Conservation (phyloP, 2,113 vertebrate species). For the Sciurus niger region DNA sequence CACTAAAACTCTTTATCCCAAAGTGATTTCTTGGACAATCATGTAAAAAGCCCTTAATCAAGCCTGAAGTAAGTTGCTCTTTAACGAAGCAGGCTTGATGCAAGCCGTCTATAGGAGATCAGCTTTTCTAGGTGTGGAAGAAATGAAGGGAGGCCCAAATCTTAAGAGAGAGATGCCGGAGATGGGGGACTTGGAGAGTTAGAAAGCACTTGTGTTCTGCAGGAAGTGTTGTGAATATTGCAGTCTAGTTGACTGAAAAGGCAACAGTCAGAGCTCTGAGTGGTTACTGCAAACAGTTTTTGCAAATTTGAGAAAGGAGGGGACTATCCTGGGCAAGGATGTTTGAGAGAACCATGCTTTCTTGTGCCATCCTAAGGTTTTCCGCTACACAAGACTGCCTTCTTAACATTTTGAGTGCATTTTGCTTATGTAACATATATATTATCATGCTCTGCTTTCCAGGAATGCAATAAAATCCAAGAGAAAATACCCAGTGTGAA, state of each 20-base stretch:
- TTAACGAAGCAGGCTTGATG: neutral
- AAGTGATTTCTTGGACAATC: conserved; percentile 37
- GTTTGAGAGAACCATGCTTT: neutral
- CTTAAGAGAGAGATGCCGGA: neutral
- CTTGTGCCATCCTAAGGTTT: neutral
- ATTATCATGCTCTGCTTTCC: neutral
- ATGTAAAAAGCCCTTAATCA: neutral
- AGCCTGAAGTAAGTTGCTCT: neutral
- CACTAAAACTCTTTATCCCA: neutral
- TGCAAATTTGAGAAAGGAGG: neutral
- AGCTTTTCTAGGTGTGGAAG: neutral
- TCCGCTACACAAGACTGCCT: accelerated
- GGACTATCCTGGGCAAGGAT: too few relatives aligned
- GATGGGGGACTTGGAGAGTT: neutral
- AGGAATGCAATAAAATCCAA: neutral
- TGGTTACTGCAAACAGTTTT: neutral
- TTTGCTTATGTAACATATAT: neutral
- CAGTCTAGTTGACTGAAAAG: neutral
- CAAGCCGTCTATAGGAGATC: neutral
- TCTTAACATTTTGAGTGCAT: neutral
- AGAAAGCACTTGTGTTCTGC: neutral
- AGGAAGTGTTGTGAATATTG: neutral
- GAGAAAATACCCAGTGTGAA: neutral
- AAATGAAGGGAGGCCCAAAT: neutral
- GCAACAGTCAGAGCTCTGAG: neutral